A percentile compares a stretch with the other conserved stretches of the same genome.
These are phyloP conservation scores for Astropecten irregularis DNA, from an alignment of 53 echinoderm and acorn worm genomes.

Conservation along the genomic window DNA sequence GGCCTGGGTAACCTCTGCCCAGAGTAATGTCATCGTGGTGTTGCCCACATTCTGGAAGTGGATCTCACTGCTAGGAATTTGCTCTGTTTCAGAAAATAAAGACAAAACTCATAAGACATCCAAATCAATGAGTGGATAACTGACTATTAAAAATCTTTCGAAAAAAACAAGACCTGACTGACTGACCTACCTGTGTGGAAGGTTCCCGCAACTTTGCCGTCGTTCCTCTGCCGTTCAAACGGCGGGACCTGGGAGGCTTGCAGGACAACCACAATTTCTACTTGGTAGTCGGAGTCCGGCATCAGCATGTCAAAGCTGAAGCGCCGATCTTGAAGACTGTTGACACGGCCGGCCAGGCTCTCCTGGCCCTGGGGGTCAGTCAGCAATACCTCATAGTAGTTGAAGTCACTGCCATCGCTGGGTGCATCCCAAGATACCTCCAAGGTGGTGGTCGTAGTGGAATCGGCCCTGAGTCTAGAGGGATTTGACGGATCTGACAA, in stretches of 20 bases:
- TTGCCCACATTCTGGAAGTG: slow-evolving; percentile 44
- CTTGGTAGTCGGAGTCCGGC: slow-evolving; percentile 21
- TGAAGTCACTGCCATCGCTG: slow-evolving; percentile 28
- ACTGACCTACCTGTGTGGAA: slow-evolving; percentile 10
- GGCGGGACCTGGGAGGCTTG: slow-evolving; percentile 3
- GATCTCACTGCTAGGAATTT: slow-evolving; percentile 12
- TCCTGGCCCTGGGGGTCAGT: slow-evolving; percentile 1
- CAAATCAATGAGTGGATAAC: too few species aligned
- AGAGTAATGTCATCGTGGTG: slow-evolving; percentile 41
- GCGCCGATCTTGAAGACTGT: neutral
- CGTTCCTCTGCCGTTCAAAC: neutral
- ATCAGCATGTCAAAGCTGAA: slow-evolving; percentile 26
- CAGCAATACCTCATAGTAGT: slow-evolving; percentile 36
- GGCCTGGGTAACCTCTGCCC: slow-evolving; percentile 13
- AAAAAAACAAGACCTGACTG: neutral
- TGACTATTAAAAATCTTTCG: neutral
- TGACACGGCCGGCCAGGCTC: slow-evolving; percentile 7
- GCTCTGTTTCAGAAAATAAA: slow-evolving; percentile 26
- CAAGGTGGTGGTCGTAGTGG: slow-evolving; percentile 33
- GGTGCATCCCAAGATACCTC: slow-evolving; percentile 44
- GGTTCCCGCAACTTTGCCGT: neutral
- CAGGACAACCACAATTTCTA: slow-evolving; percentile 21
- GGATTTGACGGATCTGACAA: slow-evolving; percentile 42
- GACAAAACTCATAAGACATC: too few species aligned
- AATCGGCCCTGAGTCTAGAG: neutral